Evolutionary conservation across 2,888 invertebrate genomes (phyloP).

Genomic region (Nysson spinosus): DNA sequence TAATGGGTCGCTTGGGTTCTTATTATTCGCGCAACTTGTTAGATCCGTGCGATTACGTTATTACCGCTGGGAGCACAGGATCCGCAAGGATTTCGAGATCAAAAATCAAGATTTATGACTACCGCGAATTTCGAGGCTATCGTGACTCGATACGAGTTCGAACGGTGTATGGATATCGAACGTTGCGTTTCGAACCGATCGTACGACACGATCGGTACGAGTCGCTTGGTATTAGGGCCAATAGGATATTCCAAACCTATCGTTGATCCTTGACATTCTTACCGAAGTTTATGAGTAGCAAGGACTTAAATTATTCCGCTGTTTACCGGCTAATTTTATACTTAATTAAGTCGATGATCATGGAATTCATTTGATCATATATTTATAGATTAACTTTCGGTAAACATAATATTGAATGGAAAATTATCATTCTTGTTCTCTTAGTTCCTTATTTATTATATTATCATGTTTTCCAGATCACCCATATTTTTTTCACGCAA

Average conservation of each 20-base stretch:
- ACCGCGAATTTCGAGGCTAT: slow-evolving; percentile 70
- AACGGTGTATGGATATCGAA: slow-evolving; percentile 43
- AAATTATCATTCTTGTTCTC: too few relatives aligned
- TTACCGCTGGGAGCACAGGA: slow-evolving; percentile 48
- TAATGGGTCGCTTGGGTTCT: slow-evolving; percentile 41
- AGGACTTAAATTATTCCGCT: too few relatives aligned
- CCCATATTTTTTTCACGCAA: too few relatives aligned
- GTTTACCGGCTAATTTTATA: not conserved
- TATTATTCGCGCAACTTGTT: slow-evolving; percentile 59
- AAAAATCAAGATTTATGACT: slow-evolving; percentile 68
- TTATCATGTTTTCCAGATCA: too few relatives aligned
- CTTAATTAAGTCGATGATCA: too few relatives aligned
- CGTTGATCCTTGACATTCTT: slow-evolving; percentile 55
- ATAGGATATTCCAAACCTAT: slow-evolving; percentile 52
- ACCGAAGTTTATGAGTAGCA: too few relatives aligned
- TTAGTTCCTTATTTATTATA: too few relatives aligned
- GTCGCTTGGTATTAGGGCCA: slow-evolving; percentile 60
- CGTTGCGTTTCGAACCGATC: slow-evolving; percentile 46
- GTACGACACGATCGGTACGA: slow-evolving; percentile 55
- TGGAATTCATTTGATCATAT: too few relatives aligned
- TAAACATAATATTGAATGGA: too few relatives aligned
- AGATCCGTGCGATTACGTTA: slow-evolving; percentile 56
- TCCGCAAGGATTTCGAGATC: too few relatives aligned
- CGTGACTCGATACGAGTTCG: slow-evolving; percentile 64
- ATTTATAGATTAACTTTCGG: too few relatives aligned